Conservation (phyloP, 2,113 vertebrate species). For the Rhinoptilus africanus region DNA sequence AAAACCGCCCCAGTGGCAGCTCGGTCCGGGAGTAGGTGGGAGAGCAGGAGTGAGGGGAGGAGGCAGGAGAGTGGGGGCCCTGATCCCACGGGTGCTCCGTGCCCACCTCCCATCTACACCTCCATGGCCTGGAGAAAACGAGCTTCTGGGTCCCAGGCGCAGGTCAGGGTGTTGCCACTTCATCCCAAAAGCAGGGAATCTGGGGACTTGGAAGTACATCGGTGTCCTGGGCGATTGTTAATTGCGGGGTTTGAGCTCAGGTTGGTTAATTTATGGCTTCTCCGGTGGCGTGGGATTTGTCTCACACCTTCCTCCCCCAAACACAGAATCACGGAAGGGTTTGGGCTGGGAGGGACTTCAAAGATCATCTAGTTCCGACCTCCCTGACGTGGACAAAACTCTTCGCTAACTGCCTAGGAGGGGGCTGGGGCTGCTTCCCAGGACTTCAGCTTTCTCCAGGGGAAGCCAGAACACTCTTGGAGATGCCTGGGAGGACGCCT, state of each 20-base stretch:
- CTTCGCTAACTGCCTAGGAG: neutral
- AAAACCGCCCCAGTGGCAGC: neutral
- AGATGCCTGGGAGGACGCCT: neutral
- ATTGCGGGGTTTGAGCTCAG: neutral
- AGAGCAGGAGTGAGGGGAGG: neutral
- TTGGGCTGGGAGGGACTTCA: neutral
- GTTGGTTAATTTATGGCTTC: too few relatives aligned
- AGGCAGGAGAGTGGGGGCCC: too few relatives aligned
- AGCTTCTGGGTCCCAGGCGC: fast-evolving
- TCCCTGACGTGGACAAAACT: neutral
- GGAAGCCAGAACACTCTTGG: neutral
- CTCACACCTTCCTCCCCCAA: neutral
- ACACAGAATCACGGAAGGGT: neutral
- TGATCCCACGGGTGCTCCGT: neutral
- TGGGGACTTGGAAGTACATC: neutral
- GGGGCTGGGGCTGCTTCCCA: neutral
- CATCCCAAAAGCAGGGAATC: neutral
- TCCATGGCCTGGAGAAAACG: neutral
- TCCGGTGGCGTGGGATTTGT: too few relatives aligned
- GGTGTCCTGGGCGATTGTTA: neutral
- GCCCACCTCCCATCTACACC: neutral
- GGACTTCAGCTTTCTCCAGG: neutral
- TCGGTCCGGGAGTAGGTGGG: neutral
- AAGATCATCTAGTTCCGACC: neutral
- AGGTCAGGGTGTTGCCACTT: neutral